Evolutionary conservation across 1,140 invertebrate species (phyloP).

Genomic region (Magallana gigas): DNA sequence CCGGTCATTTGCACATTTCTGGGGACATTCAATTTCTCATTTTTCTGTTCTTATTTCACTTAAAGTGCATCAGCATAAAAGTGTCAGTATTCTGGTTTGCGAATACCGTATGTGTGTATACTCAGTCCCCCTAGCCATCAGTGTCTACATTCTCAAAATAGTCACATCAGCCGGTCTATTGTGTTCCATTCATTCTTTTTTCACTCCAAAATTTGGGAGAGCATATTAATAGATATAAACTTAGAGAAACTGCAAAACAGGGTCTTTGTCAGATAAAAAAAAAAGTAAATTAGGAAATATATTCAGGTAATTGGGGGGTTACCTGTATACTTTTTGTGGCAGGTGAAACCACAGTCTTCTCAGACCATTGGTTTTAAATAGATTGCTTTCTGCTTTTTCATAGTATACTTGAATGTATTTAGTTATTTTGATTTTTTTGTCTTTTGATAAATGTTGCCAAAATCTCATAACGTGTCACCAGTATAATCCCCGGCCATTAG

Average conservation of each 20-base stretch:
- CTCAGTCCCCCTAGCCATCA: background rate
- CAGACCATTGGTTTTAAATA: constrained; percentile 20
- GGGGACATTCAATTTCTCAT: background rate
- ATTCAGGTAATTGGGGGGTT: too few relatives aligned
- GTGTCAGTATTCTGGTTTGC: constrained; percentile 21
- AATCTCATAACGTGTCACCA: constrained; percentile 5
- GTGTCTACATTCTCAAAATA: too few relatives aligned
- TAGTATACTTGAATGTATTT: background rate
- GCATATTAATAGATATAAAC: too few relatives aligned
- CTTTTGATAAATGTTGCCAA: constrained; percentile 13
- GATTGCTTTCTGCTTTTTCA: background rate
- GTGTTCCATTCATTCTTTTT: too few relatives aligned
- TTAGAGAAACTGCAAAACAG: too few relatives aligned
- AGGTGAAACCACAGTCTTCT: background rate
- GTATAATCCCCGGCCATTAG: constrained; percentile 3
- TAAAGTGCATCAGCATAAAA: constrained; percentile 17
- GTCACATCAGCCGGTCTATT: too few relatives aligned
- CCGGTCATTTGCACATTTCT: background rate
- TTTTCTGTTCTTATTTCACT: background rate
- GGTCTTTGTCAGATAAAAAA: too few relatives aligned
- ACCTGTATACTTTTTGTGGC: too few relatives aligned
- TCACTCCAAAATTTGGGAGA: too few relatives aligned
- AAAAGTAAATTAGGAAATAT: too few relatives aligned
- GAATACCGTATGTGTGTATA: background rate
- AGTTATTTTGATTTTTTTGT: constrained; percentile 1